Conservation (phyloP, 2,797 vertebrate species). For the Hippoglossus hippoglossus region DNA sequence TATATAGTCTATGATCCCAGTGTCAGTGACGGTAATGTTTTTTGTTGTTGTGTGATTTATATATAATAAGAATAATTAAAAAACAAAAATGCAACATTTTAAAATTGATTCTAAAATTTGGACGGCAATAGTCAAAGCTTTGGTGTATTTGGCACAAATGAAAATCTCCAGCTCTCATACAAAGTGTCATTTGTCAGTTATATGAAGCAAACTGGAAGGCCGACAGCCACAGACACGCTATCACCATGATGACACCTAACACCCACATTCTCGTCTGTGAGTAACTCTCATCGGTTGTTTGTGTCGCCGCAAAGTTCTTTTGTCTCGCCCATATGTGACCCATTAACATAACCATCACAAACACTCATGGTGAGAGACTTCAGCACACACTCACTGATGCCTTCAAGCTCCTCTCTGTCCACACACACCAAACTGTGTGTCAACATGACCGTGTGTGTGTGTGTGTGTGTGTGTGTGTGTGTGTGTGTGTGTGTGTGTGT, state of each 20-base stretch:
- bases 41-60: no score
- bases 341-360: slow-evolving; percentile 72
- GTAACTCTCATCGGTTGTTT: slow-evolving; percentile 51
- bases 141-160: not conserved
- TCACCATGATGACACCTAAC: slow-evolving; percentile 1
- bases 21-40: no score
- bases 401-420: slow-evolving; percentile 55
- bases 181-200: slow-evolving; percentile 17
- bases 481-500: slow-evolving; percentile 29
- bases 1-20: no score
- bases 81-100: no score
- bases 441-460: slow-evolving; percentile 36
- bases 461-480: slow-evolving; percentile 10
- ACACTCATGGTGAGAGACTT: slow-evolving; percentile 42
- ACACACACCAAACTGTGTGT: slow-evolving; percentile 48
- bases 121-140: not conserved
- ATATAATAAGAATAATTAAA: no score
- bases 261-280: slow-evolving; percentile 1
- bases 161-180: not conserved
- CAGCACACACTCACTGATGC: slow-evolving; percentile 37
- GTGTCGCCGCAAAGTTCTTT: slow-evolving; percentile 57
- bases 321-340: slow-evolving; percentile 73
- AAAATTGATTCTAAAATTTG: no score
- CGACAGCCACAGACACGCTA: slow-evolving; percentile 21
- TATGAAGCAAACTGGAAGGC: slow-evolving; percentile 11